Conservation (phyloP, 2,797 vertebrate genomes). For the Fundulus diaphanus region DNA sequence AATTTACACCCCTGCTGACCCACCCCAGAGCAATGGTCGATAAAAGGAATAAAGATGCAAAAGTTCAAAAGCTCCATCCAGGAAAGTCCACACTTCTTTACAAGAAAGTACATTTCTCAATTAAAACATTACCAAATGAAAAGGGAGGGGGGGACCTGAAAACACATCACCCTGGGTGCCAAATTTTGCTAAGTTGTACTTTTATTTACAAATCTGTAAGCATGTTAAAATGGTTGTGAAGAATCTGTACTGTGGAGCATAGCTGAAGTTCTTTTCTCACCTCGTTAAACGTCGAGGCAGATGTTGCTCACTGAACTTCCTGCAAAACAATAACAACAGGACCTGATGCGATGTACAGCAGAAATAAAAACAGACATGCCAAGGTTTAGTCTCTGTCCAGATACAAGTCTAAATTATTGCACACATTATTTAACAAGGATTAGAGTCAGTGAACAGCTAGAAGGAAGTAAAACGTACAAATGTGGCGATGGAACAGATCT, state of each 20-base stretch:
- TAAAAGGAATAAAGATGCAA: neutral
- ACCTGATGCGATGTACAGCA: conserved; percentile 10
- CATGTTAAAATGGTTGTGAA: neutral
- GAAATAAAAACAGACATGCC: conserved; percentile 4
- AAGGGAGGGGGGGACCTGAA: neutral
- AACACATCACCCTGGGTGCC: neutral
- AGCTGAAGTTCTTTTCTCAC: conserved; percentile 42
- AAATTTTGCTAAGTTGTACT: neutral
- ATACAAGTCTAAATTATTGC: no score
- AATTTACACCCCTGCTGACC: no score
- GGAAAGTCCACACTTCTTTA: neutral
- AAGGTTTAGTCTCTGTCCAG: neutral
- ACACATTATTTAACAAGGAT: neutral
- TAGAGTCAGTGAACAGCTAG: neutral
- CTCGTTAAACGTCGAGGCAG: conserved; percentile 83
- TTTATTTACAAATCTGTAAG: no score
- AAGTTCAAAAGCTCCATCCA: neutral
- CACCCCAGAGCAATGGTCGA: neutral
- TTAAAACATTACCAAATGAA: neutral
- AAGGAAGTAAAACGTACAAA: neutral
- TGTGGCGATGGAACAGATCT: neutral
- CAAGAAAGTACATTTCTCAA: neutral
- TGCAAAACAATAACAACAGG: conserved; percentile 66
- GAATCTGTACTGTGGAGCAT: neutral
- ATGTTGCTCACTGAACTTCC: conserved; percentile 82